Percentiles rank a stretch among this genome's conserved stretches.
These are phyloP conservation scores for Drosophila sordidapex DNA, from an alignment of 2,888 invertebrate species.

Conservation along the genomic window DNA sequence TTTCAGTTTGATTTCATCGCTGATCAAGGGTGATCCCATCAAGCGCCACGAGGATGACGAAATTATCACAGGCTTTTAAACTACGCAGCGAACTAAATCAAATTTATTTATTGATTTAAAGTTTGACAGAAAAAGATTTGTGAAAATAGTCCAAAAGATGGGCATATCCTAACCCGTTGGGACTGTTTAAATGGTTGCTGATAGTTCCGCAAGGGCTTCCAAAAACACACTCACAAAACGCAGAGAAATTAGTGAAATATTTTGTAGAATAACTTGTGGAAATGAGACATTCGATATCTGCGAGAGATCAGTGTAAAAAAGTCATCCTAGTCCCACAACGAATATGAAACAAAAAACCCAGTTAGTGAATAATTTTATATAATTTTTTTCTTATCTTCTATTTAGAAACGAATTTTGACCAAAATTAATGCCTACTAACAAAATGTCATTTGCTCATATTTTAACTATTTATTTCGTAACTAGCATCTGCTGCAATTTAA, in stretches of 20 bases:
- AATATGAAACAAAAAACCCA: conserved; percentile 4
- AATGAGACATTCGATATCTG: neutral
- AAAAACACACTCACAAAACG: conserved; percentile 11
- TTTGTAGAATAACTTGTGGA: neutral
- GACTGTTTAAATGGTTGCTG: neutral
- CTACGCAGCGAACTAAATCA: neutral
- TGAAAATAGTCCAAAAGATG: neutral
- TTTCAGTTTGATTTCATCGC: conserved; percentile 90
- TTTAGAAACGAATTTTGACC: neutral
- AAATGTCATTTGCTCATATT: conserved; percentile 18
- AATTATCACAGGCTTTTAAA: conserved; percentile 88
- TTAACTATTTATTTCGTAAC: conserved; percentile 59
- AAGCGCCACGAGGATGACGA: conserved; percentile 88
- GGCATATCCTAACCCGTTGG: neutral
- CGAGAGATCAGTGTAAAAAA: conserved; percentile 1
- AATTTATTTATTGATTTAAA: conserved; percentile 5
- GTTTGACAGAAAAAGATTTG: neutral
- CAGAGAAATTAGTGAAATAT: neutral
- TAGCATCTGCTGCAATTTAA: conserved; percentile 56
- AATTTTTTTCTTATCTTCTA: neutral
- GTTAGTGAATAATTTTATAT: neutral
- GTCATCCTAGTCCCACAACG: conserved; percentile 14
- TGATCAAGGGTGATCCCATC: conserved; percentile 92
- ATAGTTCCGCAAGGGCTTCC: conserved; percentile 32
- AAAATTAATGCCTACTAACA: conserved; percentile 1